phyloP scores from a whole-genome alignment of 1,140 invertebrate species.

The Cyclargus thomasi region DNA sequence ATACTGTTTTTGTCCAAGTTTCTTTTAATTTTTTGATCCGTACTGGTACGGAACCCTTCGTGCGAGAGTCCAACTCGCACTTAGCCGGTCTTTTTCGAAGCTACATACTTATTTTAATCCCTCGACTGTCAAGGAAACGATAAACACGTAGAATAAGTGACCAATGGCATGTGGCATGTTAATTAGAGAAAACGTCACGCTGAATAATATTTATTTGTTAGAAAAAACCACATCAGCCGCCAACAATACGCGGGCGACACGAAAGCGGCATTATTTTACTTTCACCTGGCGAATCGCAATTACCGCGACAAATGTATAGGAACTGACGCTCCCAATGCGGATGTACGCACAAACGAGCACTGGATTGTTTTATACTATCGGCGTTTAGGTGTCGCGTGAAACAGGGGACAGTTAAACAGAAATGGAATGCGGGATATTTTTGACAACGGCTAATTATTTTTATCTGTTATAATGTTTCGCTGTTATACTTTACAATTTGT shows the following conservation, averaged over 20 bases:
- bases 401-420: background rate
- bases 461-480: no score
- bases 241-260: conserved; percentile 10
- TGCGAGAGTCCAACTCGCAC: no score
- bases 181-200: conserved; percentile 11
- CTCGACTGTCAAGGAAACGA: background rate
- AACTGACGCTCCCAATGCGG: conserved; percentile 22
- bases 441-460: background rate
- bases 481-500: no score
- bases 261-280: conserved; percentile 30
- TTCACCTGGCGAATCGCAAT: conserved; percentile 34
- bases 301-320: conserved; percentile 28
- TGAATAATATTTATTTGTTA: background rate
- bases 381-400: background rate
- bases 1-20: no score
- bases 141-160: background rate
- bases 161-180: background rate
- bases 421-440: background rate
- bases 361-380: conserved; percentile 13
- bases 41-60: no score
- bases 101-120: no score
- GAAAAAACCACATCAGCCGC: conserved; percentile 5
- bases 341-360: conserved; percentile 15
- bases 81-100: no score
- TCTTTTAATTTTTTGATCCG: no score